Evolutionary conservation across 2,888 invertebrate genomes (phyloP).

Genomic region (Autographa gamma): DNA sequence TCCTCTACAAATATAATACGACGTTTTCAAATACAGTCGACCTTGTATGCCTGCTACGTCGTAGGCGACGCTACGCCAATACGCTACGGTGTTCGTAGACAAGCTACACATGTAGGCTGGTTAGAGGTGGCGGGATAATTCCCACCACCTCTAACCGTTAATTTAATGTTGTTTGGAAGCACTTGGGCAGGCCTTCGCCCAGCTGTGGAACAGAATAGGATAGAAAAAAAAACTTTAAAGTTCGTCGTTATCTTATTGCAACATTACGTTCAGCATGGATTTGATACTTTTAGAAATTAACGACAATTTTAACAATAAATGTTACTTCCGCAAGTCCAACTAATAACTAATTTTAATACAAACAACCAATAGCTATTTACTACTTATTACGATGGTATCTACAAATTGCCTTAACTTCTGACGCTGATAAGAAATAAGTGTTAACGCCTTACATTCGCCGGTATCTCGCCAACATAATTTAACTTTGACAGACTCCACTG

Average conservation of each 20-base stretch:
- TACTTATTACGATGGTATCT: constrained; percentile 17
- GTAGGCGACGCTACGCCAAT: constrained; percentile 33
- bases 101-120: constrained; percentile 44
- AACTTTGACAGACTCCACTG: constrained; percentile 59
- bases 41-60: constrained; percentile 50
- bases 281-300: too few relatives aligned
- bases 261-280: too few relatives aligned
- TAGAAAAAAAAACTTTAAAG: too few relatives aligned
- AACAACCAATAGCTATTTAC: neutral
- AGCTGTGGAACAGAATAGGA: too few relatives aligned
- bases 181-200: too few relatives aligned
- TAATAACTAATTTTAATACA: neutral
- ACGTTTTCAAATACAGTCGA: constrained; percentile 58
- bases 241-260: too few relatives aligned
- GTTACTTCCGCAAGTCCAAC: too few relatives aligned
- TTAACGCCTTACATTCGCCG: constrained; percentile 42
- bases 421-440: constrained; percentile 41
- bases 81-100: constrained; percentile 34
- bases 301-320: too few relatives aligned
- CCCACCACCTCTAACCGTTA: too few relatives aligned
- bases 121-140: too few relatives aligned
- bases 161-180: too few relatives aligned
- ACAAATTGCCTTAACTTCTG: constrained; percentile 25
- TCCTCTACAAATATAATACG: constrained; percentile 67
- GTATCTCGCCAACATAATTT: constrained; percentile 59